Base-by-base conservation (phyloP, 2,797 vertebrate genomes). In the Centroberyx gerrardi region DNA sequence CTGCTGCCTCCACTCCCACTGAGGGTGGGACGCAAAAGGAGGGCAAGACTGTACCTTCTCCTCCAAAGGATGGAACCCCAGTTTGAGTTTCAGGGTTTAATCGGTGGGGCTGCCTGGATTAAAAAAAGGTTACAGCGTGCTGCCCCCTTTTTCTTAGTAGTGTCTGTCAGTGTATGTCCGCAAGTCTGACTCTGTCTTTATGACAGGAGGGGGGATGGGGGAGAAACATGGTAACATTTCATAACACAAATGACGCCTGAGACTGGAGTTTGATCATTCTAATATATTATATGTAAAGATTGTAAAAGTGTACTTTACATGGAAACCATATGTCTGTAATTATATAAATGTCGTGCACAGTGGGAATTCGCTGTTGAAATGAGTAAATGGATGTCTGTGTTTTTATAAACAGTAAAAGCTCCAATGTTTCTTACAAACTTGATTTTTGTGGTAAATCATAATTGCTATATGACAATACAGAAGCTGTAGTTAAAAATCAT, bases 1-100 rank as follows among this genome's bases (percentile, higher is more conserved):
- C 87, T 38, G 63, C 71, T 48, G 59, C 76, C 33, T 55, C 83
- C 29, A 9, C 46, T 60, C 63, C 83, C 3, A 5, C 18, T n/a
- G 72, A 82, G 22, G 14, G 18, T 38, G 77, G 76, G 51, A 29
- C 27, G 36, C 74, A 82, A 48, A 76, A 77, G 22, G 83, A 82
- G 69, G 76, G 80, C 28, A 73, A 88, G 74, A 38, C 77, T 33
- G 80, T 17, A 12, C 8, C 64, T 27, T 51, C 85, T 38, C 76
- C 86, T 66, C 84, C 93, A 2, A 95, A 94, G 72, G 94, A 95
- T 31, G 94, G 94, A 72, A 95, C 93, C 75, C 93, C 93, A 44
- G 95, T 95, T 68, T 96, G 89, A 93, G 56, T 28, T 7, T 17
- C 49, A 31, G 31, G 60, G 60, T 81, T 61, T 53, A 1, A 18